Conservation (phyloP, 2,888 invertebrate genomes). For the Cremastinae sp. region DNA sequence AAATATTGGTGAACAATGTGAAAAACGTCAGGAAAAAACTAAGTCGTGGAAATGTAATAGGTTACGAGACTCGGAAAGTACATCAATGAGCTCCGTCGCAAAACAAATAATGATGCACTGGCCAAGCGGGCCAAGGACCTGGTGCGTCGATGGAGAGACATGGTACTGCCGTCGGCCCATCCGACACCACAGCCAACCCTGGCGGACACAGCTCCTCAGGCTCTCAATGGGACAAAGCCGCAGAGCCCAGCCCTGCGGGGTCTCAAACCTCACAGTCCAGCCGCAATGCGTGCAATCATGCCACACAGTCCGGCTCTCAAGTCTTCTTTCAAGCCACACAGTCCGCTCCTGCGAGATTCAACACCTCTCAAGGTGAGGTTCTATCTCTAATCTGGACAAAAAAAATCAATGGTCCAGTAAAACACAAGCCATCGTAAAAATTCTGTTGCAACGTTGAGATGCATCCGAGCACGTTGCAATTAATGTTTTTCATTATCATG, state of each 20-base stretch:
- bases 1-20: too few relatives aligned
- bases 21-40: too few relatives aligned
- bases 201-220: conserved; percentile 74
- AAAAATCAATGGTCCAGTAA: not conserved
- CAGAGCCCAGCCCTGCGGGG: conserved; percentile 74
- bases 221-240: conserved; percentile 69
- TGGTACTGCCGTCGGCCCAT: conserved; percentile 85
- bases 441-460: too few relatives aligned
- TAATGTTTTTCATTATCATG: too few relatives aligned
- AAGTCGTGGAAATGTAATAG: conserved; percentile 81
- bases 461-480: too few relatives aligned
- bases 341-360: conserved; percentile 75
- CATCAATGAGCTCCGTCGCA: conserved; percentile 94
- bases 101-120: conserved; percentile 91
- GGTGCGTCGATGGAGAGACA: conserved; percentile 95
- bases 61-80: conserved; percentile 96
- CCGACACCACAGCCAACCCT: conserved; percentile 75
- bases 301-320: conserved; percentile 77
- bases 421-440: not conserved
- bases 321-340: conserved; percentile 75
- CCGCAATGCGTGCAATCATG: conserved; percentile 73
- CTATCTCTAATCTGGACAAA: too few relatives aligned
- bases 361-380: conserved; percentile 74
- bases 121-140: conserved; percentile 95
- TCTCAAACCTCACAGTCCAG: conserved; percentile 75